Conservation (phyloP, 2,888 invertebrate species). For the Mythimna vitellina region DNA sequence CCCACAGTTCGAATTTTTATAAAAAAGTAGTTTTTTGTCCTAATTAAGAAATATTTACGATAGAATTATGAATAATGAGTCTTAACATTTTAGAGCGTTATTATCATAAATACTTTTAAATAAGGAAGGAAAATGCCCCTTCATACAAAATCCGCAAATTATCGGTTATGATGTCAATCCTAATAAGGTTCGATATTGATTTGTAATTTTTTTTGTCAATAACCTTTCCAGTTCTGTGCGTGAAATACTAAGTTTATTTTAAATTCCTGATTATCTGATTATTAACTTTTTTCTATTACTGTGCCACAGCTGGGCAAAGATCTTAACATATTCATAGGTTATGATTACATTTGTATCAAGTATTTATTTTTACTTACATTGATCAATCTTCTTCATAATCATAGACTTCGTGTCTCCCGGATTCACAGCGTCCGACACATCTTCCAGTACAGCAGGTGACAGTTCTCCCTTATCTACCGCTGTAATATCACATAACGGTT, state of each 20-base stretch:
- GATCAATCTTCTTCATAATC: constrained; percentile 32
- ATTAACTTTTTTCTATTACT: too few relatives aligned
- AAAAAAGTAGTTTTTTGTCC: too few relatives aligned
- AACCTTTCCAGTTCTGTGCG: background rate
- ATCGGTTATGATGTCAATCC: too few relatives aligned
- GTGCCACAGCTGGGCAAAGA: too few relatives aligned
- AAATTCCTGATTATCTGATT: too few relatives aligned
- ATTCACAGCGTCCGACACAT: constrained; percentile 9
- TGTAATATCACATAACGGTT: background rate
- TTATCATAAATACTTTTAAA: too few relatives aligned
- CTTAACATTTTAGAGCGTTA: too few relatives aligned
- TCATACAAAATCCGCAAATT: too few relatives aligned
- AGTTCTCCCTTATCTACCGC: constrained; percentile 42
- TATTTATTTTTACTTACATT: constrained; percentile 24
- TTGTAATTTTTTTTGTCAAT: background rate
- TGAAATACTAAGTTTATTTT: background rate
- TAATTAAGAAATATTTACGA: too few relatives aligned
- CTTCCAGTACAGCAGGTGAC: constrained; percentile 33
- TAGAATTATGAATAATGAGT: too few relatives aligned
- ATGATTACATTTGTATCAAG: background rate
- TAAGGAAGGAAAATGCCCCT: too few relatives aligned
- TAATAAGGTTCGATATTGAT: background rate
- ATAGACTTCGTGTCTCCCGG: constrained; percentile 28
- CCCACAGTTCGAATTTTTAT: too few relatives aligned
- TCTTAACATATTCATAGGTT: background rate